Evolutionary conservation across 2,888 invertebrate genomes (phyloP).

Genomic region (Melanotus villosus): DNA sequence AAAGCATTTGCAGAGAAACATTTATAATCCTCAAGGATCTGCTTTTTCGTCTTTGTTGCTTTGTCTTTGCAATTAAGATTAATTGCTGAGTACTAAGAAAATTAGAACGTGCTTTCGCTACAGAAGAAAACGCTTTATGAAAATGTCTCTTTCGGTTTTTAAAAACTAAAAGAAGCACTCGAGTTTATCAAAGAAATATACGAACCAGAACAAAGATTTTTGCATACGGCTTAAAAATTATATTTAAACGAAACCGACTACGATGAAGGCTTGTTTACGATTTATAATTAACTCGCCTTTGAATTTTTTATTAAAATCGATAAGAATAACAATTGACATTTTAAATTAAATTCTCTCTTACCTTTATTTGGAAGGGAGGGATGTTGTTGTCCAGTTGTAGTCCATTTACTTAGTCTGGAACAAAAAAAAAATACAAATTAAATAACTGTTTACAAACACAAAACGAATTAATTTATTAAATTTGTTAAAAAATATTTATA

Average conservation of each 20-base stretch:
- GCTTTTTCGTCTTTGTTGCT: constrained; percentile 28
- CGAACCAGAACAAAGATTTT: too few relatives aligned
- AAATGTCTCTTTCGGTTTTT: constrained; percentile 7
- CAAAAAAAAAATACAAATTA: constrained; percentile 52
- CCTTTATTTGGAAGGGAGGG: constrained; percentile 61
- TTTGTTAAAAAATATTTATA: too few relatives aligned
- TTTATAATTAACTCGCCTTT: too few relatives aligned
- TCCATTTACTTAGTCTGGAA: constrained; percentile 68
- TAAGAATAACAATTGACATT: neutral
- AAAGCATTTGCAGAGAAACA: constrained; percentile 16
- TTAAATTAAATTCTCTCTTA: constrained; percentile 13
- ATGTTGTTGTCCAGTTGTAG: constrained; percentile 63
- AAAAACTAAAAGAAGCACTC: constrained; percentile 1
- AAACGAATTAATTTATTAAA: too few relatives aligned
- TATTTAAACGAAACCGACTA: too few relatives aligned
- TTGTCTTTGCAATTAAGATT: constrained; percentile 38
- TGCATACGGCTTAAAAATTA: too few relatives aligned
- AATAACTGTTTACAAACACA: too few relatives aligned
- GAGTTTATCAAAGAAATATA: neutral
- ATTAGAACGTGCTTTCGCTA: constrained; percentile 18
- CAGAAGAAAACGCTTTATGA: constrained; percentile 11
- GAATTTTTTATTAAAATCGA: neutral
- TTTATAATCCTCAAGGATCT: constrained; percentile 22
- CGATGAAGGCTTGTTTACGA: too few relatives aligned
- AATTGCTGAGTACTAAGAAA: constrained; percentile 38